Conservation (phyloP, 1,140 invertebrate species). For the Himalopsyche phryganea region DNA sequence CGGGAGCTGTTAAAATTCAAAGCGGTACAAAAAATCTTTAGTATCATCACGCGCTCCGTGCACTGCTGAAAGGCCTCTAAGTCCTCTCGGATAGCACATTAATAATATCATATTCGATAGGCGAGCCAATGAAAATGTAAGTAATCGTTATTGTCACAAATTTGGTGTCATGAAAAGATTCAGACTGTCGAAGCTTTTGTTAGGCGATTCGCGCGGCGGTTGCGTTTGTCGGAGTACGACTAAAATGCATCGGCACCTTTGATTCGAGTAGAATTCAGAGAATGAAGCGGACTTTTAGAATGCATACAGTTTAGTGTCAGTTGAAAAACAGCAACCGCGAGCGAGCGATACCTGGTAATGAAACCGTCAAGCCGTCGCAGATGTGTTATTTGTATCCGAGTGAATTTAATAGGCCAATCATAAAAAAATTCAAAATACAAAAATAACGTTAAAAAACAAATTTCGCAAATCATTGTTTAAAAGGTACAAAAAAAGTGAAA, state of each 20-base stretch:
- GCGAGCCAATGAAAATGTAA: too few species aligned
- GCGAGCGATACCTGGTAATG: constrained; percentile 12
- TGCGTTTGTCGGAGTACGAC: not conserved
- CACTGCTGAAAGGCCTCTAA: too few species aligned
- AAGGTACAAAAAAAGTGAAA: constrained; percentile 22
- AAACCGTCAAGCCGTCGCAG: constrained; percentile 8
- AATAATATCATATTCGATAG: too few species aligned
- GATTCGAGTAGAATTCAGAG: too few species aligned
- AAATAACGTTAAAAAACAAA: constrained; percentile 36
- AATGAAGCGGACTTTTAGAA: too few species aligned
- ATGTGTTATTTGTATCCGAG: constrained; percentile 7
- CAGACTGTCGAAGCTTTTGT: not conserved
- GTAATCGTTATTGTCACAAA: too few species aligned
- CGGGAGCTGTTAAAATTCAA: too few species aligned
- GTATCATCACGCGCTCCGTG: too few species aligned
- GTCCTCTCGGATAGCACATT: too few species aligned
- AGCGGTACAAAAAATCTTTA: too few species aligned
- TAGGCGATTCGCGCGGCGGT: not conserved
- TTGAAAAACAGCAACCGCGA: not conserved
- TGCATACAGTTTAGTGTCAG: not conserved
- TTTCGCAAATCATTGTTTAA: constrained; percentile 21
- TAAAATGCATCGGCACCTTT: not conserved
- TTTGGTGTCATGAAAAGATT: too few species aligned
- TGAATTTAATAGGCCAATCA: constrained; percentile 24
- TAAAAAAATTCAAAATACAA: constrained; percentile 23